Evolutionary conservation across 2,113 vertebrate genomes (phyloP).

Genomic region (Pelodiscus sinensis): DNA sequence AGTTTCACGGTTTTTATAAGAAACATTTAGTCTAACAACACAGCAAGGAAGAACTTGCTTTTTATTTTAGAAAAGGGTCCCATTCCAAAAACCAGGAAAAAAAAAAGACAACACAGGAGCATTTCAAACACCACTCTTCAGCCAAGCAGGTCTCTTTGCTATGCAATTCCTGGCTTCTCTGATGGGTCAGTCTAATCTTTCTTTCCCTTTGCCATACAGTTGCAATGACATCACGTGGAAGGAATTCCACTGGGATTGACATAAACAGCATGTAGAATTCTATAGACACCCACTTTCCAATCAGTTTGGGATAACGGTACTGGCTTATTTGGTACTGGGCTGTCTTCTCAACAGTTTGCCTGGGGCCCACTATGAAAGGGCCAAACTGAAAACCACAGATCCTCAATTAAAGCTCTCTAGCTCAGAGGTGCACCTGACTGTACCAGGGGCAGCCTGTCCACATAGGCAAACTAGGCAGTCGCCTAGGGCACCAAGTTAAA

Average conservation of each 20-base stretch:
- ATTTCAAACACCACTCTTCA: neutral
- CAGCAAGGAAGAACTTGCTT: neutral
- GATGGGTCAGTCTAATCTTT: neutral
- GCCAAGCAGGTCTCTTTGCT: neutral
- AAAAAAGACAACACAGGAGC: neutral
- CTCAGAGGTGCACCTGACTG: neutral
- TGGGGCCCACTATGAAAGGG: neutral
- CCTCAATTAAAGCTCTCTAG: neutral
- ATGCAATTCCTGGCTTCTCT: neutral
- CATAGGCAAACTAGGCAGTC: no score
- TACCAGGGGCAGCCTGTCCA: no score
- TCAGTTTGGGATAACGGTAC: neutral
- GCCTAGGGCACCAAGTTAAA: no score
- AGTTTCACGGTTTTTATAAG: neutral
- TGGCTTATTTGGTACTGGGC: neutral
- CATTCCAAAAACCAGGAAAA: neutral
- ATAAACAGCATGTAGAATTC: neutral
- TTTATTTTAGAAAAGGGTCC: neutral
- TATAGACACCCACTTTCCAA: fast-evolving
- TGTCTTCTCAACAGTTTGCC: neutral
- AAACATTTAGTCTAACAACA: fast-evolving
- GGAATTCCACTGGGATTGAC: neutral
- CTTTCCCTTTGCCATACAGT: neutral
- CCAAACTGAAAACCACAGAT: neutral
- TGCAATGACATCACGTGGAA: fast-evolving